These are phyloP conservation scores for Lithobius niger DNA, from an alignment of 1,140 invertebrate species.

Conservation along the genomic window DNA sequence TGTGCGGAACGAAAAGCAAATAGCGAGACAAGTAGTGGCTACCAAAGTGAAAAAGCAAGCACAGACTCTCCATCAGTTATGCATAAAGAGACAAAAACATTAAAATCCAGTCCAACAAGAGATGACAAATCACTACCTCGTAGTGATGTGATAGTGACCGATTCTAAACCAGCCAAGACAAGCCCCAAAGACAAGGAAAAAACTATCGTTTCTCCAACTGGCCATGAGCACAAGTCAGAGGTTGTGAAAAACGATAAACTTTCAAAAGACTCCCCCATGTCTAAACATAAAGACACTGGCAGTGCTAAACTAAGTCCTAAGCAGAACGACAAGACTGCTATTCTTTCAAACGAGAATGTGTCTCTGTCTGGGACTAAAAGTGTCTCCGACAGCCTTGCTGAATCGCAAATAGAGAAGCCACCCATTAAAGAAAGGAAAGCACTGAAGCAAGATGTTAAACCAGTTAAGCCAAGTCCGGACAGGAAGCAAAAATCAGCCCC, in stretches of 20 bases:
- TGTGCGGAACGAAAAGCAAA: neutral
- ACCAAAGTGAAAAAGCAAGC: conserved; percentile 8
- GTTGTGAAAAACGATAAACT: neutral
- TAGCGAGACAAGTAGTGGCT: conserved; percentile 8
- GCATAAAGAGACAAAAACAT: neutral
- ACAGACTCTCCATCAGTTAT: neutral
- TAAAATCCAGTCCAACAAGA: neutral
- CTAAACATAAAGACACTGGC: neutral
- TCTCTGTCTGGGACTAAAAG: neutral
- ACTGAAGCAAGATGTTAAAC: neutral
- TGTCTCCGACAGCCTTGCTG: neutral
- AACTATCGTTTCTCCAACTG: neutral
- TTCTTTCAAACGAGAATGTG: neutral
- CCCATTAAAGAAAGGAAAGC: neutral
- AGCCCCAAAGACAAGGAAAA: conserved; percentile 1
- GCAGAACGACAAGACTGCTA: neutral
- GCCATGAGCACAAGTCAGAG: neutral
- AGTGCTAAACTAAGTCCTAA: neutral
- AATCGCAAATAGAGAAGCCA: neutral
- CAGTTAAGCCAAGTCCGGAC: neutral
- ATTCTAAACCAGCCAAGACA: neutral
- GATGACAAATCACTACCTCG: neutral
- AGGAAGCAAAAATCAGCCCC: neutral
- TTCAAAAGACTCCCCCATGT: neutral
- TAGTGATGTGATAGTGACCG: neutral